phyloP scores from a whole-genome alignment of 2,113 vertebrate genomes.

The Otis tarda region DNA sequence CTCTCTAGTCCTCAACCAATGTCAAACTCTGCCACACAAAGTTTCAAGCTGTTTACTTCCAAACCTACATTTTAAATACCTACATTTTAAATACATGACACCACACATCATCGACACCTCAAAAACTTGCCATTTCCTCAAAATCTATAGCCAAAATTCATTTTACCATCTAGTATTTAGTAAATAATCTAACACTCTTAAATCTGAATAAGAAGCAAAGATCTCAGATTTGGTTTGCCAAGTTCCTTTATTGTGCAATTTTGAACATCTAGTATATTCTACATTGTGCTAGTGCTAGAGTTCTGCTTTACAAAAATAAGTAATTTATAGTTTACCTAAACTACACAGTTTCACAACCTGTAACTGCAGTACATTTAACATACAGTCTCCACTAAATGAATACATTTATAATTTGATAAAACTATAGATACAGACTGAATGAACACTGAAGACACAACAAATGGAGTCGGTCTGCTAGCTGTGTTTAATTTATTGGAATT shows the following conservation, averaged over 20 bases:
- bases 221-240: constrained; percentile 86
- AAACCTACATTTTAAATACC: background rate
- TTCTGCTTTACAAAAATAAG: constrained; percentile 89
- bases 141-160: constrained; percentile 55
- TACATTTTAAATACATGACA: background rate
- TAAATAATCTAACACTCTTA: constrained; percentile 59
- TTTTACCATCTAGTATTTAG: constrained; percentile 56
- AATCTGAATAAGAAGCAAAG: constrained; percentile 85
- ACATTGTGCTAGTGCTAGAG: constrained; percentile 82
- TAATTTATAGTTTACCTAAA: constrained; percentile 78
- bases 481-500: constrained; percentile 60
- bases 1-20: background rate
- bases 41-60: background rate
- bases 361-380: constrained; percentile 80
- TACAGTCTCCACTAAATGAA: constrained; percentile 79
- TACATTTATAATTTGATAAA: constrained; percentile 75
- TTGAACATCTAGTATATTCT: constrained; percentile 87
- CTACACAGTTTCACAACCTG: constrained; percentile 81
- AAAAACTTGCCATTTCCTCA: constrained; percentile 44
- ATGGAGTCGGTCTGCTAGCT: constrained; percentile 70
- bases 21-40: constrained; percentile 10
- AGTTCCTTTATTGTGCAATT: constrained; percentile 89
- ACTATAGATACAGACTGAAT: constrained; percentile 75
- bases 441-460: constrained; percentile 77
- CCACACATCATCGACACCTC: background rate